These are phyloP conservation scores for Tetanocera ferruginea DNA, from an alignment of 2,888 invertebrate species.

Conservation along the genomic window DNA sequence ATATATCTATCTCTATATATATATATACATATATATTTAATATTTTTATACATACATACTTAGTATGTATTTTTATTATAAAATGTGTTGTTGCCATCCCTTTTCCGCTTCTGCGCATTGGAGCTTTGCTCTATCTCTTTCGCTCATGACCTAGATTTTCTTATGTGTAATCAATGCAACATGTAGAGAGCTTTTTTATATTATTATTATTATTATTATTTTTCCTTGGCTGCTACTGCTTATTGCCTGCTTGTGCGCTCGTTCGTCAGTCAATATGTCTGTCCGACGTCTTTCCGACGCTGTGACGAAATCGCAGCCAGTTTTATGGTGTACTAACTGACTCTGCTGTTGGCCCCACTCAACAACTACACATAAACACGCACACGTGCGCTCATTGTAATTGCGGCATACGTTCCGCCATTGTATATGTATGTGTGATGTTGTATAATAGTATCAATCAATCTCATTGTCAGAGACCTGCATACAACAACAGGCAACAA, in stretches of 20 bases:
- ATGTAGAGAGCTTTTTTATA: constrained; percentile 59
- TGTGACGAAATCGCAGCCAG: constrained; percentile 34
- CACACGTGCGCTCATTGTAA: constrained; percentile 16
- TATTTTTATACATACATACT: constrained; percentile 5
- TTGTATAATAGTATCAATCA: constrained; percentile 34
- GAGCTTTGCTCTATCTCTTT: constrained; percentile 67
- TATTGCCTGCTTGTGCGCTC: constrained; percentile 36
- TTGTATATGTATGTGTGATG: constrained; percentile 19
- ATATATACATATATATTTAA: constrained; percentile 7
- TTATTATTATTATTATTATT: constrained; percentile 41
- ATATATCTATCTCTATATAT: constrained; percentile 7
- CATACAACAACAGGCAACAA: background rate
- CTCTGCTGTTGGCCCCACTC: background rate
- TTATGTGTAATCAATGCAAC: constrained; percentile 68
- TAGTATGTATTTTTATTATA: background rate
- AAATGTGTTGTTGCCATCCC: constrained; percentile 57
- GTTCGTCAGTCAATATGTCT: constrained; percentile 19
- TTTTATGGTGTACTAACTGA: constrained; percentile 15
- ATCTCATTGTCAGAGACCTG: constrained; percentile 15
- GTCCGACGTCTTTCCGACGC: constrained; percentile 16
- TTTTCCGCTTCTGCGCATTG: constrained; percentile 64
- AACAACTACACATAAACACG: background rate
- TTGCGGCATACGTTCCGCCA: background rate
- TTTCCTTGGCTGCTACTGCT: constrained; percentile 36
- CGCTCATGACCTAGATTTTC: constrained; percentile 71